These are phyloP conservation scores for Trochalopteron elliotii DNA, from an alignment of 2,113 vertebrate genomes.

Conservation along the genomic window DNA sequence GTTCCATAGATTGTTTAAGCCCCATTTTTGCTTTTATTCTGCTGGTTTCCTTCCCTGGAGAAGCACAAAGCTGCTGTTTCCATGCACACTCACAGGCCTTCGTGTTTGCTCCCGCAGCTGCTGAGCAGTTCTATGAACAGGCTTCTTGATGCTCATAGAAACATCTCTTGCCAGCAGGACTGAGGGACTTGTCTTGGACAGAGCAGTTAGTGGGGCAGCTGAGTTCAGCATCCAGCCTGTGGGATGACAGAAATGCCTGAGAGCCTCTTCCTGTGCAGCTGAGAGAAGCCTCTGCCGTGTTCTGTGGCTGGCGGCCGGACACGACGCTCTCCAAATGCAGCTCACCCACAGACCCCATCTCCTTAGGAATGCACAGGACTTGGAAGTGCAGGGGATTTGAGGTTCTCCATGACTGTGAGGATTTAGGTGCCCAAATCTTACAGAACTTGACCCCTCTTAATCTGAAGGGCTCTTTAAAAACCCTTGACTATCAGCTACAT, in stretches of 20 bases:
- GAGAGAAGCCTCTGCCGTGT: not conserved
- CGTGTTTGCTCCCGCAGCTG: not conserved
- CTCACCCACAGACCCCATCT: not conserved
- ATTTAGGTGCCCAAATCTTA: not conserved
- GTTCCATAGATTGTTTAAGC: not conserved
- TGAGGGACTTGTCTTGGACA: not conserved
- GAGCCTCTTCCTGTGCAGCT: not conserved
- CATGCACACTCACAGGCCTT: not conserved
- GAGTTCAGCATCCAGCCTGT: not conserved
- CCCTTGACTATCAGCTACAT: not conserved
- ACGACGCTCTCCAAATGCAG: fast-evolving
- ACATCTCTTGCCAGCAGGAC: not conserved
- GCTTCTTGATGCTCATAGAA: not conserved
- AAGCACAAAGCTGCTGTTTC: not conserved
- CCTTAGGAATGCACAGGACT: not conserved
- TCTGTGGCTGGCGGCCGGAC: not conserved
- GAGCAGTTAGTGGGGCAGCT: not conserved
- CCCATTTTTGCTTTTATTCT: not conserved
- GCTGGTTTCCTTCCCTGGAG: not conserved
- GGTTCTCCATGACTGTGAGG: not conserved
- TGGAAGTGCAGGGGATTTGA: not conserved
- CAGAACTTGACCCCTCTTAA: not conserved
- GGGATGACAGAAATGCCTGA: not conserved
- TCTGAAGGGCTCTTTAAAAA: not conserved
- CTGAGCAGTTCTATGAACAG: not conserved